These are phyloP conservation scores for Neostethus bicornis DNA, from an alignment of 2,797 vertebrate species.

Conservation along the genomic window DNA sequence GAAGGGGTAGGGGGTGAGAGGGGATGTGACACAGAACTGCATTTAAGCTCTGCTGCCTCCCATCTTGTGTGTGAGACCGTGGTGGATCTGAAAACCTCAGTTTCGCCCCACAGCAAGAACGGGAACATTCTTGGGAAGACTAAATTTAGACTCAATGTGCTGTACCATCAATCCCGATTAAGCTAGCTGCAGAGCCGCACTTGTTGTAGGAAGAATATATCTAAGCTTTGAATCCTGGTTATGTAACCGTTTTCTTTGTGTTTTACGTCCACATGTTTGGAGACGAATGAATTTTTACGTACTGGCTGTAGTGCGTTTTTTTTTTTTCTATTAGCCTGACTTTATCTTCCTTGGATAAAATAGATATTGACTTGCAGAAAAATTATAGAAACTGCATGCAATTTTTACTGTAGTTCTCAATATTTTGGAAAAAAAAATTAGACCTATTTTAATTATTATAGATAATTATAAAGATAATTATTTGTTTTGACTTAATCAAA, in stretches of 20 bases:
- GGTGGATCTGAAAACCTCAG: constrained; percentile 70
- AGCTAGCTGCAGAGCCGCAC: constrained; percentile 45
- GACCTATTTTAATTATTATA: no score
- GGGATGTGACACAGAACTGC: constrained; percentile 60
- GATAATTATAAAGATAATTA: no score
- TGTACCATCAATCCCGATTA: constrained; percentile 78
- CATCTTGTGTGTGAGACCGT: constrained; percentile 62
- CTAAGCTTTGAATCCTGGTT: constrained; percentile 55
- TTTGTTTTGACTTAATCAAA: neutral
- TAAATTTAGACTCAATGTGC: constrained; percentile 77
- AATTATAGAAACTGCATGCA: no score
- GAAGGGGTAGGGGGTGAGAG: constrained; percentile 8
- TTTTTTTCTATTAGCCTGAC: neutral
- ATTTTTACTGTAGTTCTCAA: neutral
- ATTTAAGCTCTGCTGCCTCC: constrained; percentile 73
- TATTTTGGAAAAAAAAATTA: no score
- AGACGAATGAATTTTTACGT: constrained; percentile 31
- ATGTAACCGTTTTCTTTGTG: constrained; percentile 58
- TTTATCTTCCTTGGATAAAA: constrained; percentile 9
- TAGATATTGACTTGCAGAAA: neutral
- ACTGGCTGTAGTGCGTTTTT: constrained; percentile 16
- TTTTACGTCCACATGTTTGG: constrained; percentile 23
- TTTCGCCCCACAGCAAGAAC: constrained; percentile 67
- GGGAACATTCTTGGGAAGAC: constrained; percentile 68
- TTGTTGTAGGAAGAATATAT: constrained; percentile 60